Evolutionary conservation across 2,888 invertebrate species (phyloP).

Genomic region (Cheilosia scutellata): DNA sequence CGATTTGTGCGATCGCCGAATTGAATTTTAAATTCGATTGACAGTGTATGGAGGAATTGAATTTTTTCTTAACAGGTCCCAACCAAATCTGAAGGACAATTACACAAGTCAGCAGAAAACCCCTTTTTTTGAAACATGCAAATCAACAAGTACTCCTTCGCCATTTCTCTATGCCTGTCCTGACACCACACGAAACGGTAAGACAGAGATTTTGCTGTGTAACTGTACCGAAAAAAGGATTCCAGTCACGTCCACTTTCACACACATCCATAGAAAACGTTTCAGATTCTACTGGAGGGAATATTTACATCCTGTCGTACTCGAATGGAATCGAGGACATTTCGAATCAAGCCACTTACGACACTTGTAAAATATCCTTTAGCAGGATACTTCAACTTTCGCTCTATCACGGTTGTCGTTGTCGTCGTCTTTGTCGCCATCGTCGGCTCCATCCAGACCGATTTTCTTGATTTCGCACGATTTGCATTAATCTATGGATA

Average conservation of each 20-base stretch:
- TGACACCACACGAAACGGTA: conserved; percentile 7
- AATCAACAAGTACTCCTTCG: conserved; percentile 52
- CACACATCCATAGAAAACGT: conserved; percentile 16
- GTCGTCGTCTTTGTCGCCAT: conserved; percentile 7
- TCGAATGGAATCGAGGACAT: conserved; percentile 56
- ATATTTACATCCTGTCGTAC: conserved; percentile 39
- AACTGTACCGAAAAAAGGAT: conserved; percentile 21
- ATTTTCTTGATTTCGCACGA: conserved; percentile 68
- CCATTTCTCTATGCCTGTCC: background rate
- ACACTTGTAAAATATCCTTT: conserved; percentile 64
- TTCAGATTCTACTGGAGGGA: conserved; percentile 9
- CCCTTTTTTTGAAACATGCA: conserved; percentile 21
- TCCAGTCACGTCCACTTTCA: conserved; percentile 55
- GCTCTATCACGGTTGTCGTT: conserved; percentile 40
- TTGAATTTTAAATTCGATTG: conserved; percentile 49
- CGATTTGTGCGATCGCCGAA: conserved; percentile 10
- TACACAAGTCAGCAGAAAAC: conserved; percentile 1
- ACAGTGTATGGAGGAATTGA: conserved; percentile 13
- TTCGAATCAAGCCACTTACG: conserved; percentile 73
- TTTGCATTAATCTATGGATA: conserved; percentile 64
- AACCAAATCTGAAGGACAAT: conserved; percentile 34
- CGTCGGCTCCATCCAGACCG: conserved; percentile 41
- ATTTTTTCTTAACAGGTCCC: conserved; percentile 19
- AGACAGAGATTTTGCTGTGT: conserved; percentile 42
- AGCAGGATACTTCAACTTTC: conserved; percentile 51